Evolutionary conservation across 2,888 invertebrate genomes (phyloP).

Genomic region (Pollenia labialis): DNA sequence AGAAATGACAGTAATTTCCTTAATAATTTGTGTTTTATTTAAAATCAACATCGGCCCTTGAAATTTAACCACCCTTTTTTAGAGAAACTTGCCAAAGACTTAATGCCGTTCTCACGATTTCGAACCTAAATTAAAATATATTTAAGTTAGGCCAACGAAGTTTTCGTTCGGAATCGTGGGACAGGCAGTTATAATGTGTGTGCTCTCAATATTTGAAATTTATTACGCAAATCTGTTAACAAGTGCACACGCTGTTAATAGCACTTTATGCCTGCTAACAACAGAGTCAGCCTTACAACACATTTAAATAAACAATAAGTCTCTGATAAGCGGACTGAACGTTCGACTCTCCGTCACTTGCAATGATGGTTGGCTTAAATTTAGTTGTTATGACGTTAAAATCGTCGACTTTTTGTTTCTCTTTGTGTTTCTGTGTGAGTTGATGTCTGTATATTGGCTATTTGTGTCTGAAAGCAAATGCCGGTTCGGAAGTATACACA

Average conservation of each 20-base stretch:
- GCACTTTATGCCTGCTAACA: slow-evolving; percentile 9
- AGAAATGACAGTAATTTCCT: too few species aligned
- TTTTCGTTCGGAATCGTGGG: too few species aligned
- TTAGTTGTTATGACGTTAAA: slow-evolving; percentile 27
- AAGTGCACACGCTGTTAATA: slow-evolving; percentile 5
- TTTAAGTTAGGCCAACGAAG: too few species aligned
- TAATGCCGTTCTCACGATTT: too few species aligned
- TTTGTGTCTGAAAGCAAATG: slow-evolving; percentile 44
- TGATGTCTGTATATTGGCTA: slow-evolving; percentile 10
- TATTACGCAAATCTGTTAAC: neutral
- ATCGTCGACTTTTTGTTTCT: neutral
- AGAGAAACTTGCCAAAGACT: too few species aligned
- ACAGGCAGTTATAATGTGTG: too few species aligned
- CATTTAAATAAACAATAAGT: neutral
- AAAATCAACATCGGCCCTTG: too few species aligned
- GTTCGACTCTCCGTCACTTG: slow-evolving; percentile 1
- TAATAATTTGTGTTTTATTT: too few species aligned
- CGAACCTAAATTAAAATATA: too few species aligned
- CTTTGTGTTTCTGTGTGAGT: neutral
- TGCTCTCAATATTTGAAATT: too few species aligned
- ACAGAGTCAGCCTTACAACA: slow-evolving; percentile 6
- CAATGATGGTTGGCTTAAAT: neutral
- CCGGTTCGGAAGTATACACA: slow-evolving; percentile 27
- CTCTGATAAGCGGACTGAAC: slow-evolving; percentile 3
- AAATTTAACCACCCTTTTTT: too few species aligned